Base-by-base conservation (phyloP, 2,888 invertebrate species). In the Gibbula magus region DNA sequence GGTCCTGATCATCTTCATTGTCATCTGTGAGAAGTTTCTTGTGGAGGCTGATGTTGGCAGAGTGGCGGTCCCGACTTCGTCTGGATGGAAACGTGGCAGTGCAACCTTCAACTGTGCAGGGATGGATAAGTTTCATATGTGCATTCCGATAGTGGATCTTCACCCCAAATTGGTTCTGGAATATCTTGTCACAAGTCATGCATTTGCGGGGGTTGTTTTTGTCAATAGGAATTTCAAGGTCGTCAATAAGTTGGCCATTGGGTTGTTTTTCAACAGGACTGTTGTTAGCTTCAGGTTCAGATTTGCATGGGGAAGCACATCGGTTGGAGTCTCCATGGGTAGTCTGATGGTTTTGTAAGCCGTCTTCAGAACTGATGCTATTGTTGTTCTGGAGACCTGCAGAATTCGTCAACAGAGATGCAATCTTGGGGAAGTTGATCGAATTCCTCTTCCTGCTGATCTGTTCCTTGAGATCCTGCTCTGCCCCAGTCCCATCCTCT, bases 101-200 rank as follows among this genome's bases (percentile, higher is more conserved):
- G 92, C 99, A 99, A 0, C 98, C 98, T 86, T 98, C 98, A 3
- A 97, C 96, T 89, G 96, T 97, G 93, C 99, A 99, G 91, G 96
- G 97, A 93, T 98, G 98, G 96, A 98, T 97, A 82, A 98, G 94
- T 93, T 98, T 98, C 77, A 98, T 95, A 93, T 99, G 98, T 13
- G 97, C 96, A 93, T 97, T 98, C 94, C 98, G 98, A 93, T 97
- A 98, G 92, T 99, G 99, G 0, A 97, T 96, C 93, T 98, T 98
- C 32, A 98, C 95, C 75, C 97, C 96, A 91, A 97, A 98, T 89
- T 97, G 96, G 91, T 97, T 98, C 93, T 97, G 97, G 93, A 98
- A 98, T 90, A 96, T 95, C 93, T 98, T 97, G 8, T 97, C 97
- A 92, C 99, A 99, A 51, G 97, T 96, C 2, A 96, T 96, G 93